Evolutionary conservation across 2,113 vertebrate genomes (phyloP).

Genomic region (Ia io): DNA sequence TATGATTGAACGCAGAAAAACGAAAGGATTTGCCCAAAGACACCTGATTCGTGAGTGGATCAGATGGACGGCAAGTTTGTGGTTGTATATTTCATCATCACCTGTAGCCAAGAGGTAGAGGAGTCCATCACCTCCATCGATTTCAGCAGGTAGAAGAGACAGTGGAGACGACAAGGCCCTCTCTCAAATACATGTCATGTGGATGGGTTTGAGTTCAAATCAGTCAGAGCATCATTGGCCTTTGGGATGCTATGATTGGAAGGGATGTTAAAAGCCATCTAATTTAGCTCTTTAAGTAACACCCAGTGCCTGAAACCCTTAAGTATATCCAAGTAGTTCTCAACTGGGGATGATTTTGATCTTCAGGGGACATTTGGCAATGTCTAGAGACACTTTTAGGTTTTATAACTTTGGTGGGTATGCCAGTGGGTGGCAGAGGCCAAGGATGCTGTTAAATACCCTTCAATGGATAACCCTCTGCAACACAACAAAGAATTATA

Average conservation of each 20-base stretch:
- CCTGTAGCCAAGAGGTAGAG: background rate
- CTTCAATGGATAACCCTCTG: accelerated
- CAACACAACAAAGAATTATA: background rate
- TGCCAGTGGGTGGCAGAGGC: background rate
- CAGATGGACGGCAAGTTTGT: background rate
- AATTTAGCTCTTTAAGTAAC: background rate
- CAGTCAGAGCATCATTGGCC: background rate
- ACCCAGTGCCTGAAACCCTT: background rate
- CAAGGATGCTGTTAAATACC: background rate
- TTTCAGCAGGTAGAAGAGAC: background rate
- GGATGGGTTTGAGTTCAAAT: background rate
- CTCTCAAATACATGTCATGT: background rate
- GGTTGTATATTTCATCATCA: background rate
- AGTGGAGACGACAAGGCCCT: background rate
- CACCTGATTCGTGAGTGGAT: background rate
- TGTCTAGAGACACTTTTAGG: background rate
- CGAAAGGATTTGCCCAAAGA: background rate
- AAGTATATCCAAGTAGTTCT: background rate
- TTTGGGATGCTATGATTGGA: background rate
- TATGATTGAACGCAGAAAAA: background rate
- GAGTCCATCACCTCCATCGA: background rate
- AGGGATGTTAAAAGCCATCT: background rate
- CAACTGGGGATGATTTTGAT: background rate
- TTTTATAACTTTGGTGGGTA: background rate
- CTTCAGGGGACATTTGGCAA: background rate